Conservation (phyloP, 2,113 vertebrate genomes). For the Chaenogobius annularis region DNA sequence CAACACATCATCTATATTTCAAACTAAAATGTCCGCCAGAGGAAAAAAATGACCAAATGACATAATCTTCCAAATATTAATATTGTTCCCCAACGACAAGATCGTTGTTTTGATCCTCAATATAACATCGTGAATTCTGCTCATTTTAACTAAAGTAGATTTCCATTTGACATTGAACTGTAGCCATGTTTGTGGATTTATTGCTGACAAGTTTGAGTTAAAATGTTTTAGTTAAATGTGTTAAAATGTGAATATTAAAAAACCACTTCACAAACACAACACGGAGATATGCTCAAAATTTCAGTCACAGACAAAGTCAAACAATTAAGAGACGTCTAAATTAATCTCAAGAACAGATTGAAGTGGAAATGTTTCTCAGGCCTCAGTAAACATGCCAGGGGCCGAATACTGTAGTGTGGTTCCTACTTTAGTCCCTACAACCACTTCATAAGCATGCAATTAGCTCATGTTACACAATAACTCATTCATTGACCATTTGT, state of each 20-base stretch:
- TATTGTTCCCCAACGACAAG: neutral
- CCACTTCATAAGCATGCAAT: neutral
- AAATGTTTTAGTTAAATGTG: neutral
- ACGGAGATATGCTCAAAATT: neutral
- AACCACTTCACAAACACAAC: constrained; percentile 2
- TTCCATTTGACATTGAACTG: neutral
- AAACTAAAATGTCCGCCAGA: neutral
- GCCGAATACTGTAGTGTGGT: neutral
- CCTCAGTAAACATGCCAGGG: neutral
- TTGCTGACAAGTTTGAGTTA: neutral
- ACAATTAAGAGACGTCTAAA: neutral
- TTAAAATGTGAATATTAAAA: constrained; percentile 1
- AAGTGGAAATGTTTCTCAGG: neutral
- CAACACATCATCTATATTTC: neutral
- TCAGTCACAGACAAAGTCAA: neutral
- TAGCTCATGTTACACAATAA: neutral
- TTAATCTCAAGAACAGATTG: neutral
- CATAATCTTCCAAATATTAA: neutral
- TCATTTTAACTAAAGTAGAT: neutral
- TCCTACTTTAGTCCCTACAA: neutral
- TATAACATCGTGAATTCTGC: neutral
- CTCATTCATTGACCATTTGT: neutral
- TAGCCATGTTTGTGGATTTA: neutral
- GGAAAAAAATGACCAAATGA: neutral
- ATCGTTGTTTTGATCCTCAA: neutral